Evolutionary conservation across 2,888 invertebrate species (phyloP).

Genomic region (Hydroisotoma schaefferi): DNA sequence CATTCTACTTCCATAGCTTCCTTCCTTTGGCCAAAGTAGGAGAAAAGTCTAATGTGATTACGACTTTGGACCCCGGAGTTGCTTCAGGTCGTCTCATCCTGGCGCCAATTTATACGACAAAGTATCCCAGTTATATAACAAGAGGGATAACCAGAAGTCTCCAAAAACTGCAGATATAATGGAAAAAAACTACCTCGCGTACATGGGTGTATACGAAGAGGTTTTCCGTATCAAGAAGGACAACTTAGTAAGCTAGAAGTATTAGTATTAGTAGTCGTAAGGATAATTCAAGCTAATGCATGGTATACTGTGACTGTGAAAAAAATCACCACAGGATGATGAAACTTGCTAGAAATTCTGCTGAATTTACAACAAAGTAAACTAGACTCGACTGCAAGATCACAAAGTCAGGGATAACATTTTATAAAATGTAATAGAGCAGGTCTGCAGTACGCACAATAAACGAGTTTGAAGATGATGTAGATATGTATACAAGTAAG

Average conservation of each 20-base stretch:
- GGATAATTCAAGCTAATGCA: too few relatives aligned
- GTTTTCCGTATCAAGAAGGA: not conserved
- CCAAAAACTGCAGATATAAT: not conserved
- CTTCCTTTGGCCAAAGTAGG: too few relatives aligned
- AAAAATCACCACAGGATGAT: slow-evolving; percentile 4
- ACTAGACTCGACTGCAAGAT: not conserved
- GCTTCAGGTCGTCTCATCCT: slow-evolving; percentile 3
- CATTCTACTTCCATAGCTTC: too few relatives aligned
- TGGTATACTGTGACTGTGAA: too few relatives aligned
- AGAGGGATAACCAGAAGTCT: not conserved
- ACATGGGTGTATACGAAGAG: not conserved
- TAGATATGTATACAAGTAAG: too few relatives aligned
- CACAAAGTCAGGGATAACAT: not conserved
- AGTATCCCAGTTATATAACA: too few relatives aligned
- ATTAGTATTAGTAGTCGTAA: too few relatives aligned
- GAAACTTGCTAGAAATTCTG: slow-evolving; percentile 20
- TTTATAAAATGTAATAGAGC: not conserved
- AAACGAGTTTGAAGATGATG: too few relatives aligned
- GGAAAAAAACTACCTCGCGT: not conserved
- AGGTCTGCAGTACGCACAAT: too few relatives aligned
- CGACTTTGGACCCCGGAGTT: slow-evolving; percentile 5
- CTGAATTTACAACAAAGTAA: slow-evolving; percentile 34
- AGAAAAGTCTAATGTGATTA: slow-evolving; percentile 6
- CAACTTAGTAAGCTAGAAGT: too few relatives aligned
- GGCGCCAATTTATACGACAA: slow-evolving; percentile 1